Evolutionary conservation across 2,888 invertebrate species (phyloP).

Genomic region (Xanthia icteritia): DNA sequence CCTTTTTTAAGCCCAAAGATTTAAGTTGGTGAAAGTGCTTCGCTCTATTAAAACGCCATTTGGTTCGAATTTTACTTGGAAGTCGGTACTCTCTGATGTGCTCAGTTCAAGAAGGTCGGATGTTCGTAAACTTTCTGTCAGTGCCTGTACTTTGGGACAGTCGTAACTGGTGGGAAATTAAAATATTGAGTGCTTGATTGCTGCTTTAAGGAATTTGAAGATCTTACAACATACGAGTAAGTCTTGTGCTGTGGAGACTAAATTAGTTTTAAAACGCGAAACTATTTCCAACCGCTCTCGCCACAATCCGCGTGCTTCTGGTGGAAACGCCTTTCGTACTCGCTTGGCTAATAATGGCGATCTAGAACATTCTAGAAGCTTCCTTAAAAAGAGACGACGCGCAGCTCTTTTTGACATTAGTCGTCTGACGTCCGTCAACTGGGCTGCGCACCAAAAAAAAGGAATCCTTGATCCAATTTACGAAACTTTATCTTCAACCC

Average conservation of each 20-base stretch:
- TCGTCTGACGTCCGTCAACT: too few relatives aligned
- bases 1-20: constrained; percentile 90
- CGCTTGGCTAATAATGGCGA: too few relatives aligned
- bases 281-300: too few relatives aligned
- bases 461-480: too few relatives aligned
- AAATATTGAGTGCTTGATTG: not conserved
- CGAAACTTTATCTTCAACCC: too few relatives aligned
- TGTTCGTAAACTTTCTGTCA: constrained; percentile 49
- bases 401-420: too few relatives aligned
- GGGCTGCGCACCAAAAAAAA: too few relatives aligned
- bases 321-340: too few relatives aligned
- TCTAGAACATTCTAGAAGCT: too few relatives aligned
- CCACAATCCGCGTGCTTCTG: too few relatives aligned
- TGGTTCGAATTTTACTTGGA: constrained; percentile 80
- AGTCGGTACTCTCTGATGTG: constrained; percentile 66
- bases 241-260: not conserved
- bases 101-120: constrained; percentile 57
- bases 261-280: not conserved
- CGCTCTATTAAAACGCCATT: constrained; percentile 89
- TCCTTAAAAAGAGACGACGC: too few relatives aligned
- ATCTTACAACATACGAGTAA: not conserved
- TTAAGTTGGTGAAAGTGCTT: constrained; percentile 89
- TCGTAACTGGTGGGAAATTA: not conserved
- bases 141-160: constrained; percentile 24
- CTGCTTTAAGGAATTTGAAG: not conserved